phyloP scores from a whole-genome alignment of 2,113 vertebrate species.

The Ovis aries region DNA sequence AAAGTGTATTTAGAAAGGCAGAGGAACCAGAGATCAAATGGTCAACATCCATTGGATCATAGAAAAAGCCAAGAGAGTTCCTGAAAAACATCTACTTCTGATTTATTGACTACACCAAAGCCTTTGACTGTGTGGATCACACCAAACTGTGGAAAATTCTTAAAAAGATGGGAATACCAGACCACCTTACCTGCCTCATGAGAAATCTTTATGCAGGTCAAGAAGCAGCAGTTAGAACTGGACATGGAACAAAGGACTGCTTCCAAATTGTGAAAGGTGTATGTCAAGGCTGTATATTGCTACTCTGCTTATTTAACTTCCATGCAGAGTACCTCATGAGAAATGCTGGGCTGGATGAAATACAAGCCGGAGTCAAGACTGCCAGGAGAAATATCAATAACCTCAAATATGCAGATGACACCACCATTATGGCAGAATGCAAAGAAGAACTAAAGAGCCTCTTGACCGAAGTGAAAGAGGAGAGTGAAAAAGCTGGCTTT shows the following conservation, averaged over 20 bases:
- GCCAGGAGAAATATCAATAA: not conserved
- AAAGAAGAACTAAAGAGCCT: not conserved
- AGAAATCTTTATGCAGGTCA: not conserved
- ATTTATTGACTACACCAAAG: not conserved
- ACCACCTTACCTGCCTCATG: not conserved
- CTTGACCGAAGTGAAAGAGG: not conserved
- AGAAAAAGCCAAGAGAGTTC: not conserved
- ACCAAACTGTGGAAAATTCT: not conserved
- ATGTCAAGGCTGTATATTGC: not conserved
- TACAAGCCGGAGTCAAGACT: not conserved
- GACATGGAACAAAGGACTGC: not conserved
- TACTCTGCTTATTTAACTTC: not conserved
- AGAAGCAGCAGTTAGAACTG: not conserved
- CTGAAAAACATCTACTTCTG: not conserved
- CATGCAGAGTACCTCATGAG: not conserved
- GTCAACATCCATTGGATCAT: not conserved
- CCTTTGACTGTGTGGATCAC: not conserved
- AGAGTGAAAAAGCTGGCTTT: not conserved
- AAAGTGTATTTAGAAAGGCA: not conserved
- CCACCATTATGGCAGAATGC: not conserved
- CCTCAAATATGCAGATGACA: not conserved
- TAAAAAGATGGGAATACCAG: not conserved
- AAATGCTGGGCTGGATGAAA: not conserved
- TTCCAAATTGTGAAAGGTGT: not conserved
- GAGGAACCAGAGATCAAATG: not conserved